Evolutionary conservation across 2,113 vertebrate species (phyloP), one percentile per base, ranked within the genome.

Genomic region (Centropristis striata): DNA sequence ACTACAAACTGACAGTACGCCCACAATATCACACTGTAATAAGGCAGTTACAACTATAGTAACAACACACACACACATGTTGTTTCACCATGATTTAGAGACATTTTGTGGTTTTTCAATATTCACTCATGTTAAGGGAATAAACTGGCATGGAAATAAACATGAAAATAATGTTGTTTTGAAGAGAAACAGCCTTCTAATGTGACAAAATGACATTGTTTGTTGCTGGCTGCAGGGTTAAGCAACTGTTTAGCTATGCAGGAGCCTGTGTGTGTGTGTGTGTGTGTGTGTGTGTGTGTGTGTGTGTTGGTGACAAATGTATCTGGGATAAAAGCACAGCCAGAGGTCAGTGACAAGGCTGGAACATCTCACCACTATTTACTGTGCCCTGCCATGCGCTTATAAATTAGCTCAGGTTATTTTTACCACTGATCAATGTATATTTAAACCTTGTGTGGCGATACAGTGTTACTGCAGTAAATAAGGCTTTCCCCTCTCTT

Each of bases 341-440:
- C 75, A 79, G 59, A 75, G 78, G 84, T 88, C 84, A 84, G 47
- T 21, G 42, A 54, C 57, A 64, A 59, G 61, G 71, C 80, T 83
- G 76, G 77, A 80, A 84, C 63, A 80, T 75, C 68, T 63, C 77
- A 28, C 44, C 78, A 25, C 46, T 65, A 86, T 73, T 85, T 73
- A 75, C 55, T 57, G 71, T 25, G 6, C 49, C 72, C 59, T 66
- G 82, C 71, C 72, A 79, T 74, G 61, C 53, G 69, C 49, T 68
- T 77, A 86, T 86, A 84, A 85, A 86, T 88, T 74, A 88, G 46
- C 39, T 10, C 3, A 13, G 58, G 78, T 64, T 84, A 88, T 83
- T 85, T 82, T 76, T 74, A 84, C 37, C 23, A n/a, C 55, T 61
- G 79, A 90, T 90, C 82, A 41, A 90, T 92, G 71, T 84, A 85